Evolutionary conservation across 2,113 vertebrate genomes (phyloP), one percentile per base, ranked within the genome.

Genomic region (Erythrocercus mccallii): DNA sequence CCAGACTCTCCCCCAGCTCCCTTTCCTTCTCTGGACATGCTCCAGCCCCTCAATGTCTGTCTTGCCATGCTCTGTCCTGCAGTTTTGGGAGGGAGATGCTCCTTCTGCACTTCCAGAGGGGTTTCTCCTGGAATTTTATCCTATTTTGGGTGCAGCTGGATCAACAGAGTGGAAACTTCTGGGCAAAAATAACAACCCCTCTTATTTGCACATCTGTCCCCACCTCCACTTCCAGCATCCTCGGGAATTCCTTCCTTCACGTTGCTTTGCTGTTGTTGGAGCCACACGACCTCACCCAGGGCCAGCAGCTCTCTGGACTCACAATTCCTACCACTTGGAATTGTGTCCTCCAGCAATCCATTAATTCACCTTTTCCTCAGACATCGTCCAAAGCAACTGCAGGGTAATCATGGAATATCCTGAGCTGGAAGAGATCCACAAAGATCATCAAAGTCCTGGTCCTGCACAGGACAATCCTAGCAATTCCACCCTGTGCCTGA

Each of bases 1-100:
- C 21, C 71, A 76, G 21, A 1, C 11, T 33, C 37, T 58, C 3
- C 7, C 14, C 9, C 31, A 60, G 22, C 31, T 51, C 33, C 0
- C 0, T 37, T 58, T 18, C 25, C 4, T 4, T 31, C 37, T 18
- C 71, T 25, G 35, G 35, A 57, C 70, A 48, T 0, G 0, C 5
- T 76, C 17, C 72, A 51, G 14, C 51, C 44, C 35, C 31, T 50
- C 61, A 35, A 0, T 8, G 11, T 58, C 44, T 14, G 1, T 23
- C 19, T 47, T 47, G 40, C 37, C 48, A 15, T 10, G 28, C 9
- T 68, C 10, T 48, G 31, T 45, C 13, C 60, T 61, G 4, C 40
- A 69, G 9, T 33, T 47, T 64, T 19, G n/a, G 33, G 62, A 50
- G 30, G 27, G 30, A 47, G 22, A 44, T 57, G 54, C 11, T 73